Percentiles rank a stretch among this genome's conserved stretches.
phyloP scores from a whole-genome alignment of 1,140 invertebrate species.

The Drosophila sechellia region DNA sequence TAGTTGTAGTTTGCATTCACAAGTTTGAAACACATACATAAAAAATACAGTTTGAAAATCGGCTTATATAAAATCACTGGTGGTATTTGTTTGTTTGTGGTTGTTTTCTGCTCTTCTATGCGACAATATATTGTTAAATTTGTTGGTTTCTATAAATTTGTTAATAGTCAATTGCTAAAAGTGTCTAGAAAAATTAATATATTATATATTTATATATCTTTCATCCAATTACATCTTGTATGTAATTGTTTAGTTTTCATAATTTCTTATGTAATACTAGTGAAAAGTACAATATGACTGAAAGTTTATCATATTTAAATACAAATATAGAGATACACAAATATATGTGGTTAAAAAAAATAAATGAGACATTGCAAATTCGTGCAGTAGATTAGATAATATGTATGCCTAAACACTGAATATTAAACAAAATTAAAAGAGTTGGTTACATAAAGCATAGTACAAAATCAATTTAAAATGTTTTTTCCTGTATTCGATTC shows the following conservation, averaged over 20 bases:
- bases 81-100: constrained; percentile 56
- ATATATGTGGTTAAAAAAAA: constrained; percentile 30
- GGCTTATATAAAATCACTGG: constrained; percentile 79
- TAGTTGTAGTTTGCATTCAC: constrained; percentile 39
- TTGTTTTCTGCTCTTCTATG: constrained; percentile 31
- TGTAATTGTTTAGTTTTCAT: constrained; percentile 43
- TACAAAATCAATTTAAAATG: constrained; percentile 10
- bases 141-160: constrained; percentile 63
- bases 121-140: constrained; percentile 50
- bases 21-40: constrained; percentile 48
- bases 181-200: constrained; percentile 68
- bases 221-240: constrained; percentile 36
- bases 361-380: constrained; percentile 56
- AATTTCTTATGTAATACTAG: constrained; percentile 66
- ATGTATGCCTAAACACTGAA: constrained; percentile 26
- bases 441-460: constrained; percentile 3
- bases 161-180: constrained; percentile 74
- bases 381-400: constrained; percentile 33
- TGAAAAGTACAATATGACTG: constrained; percentile 73
- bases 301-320: constrained; percentile 40
- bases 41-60: constrained; percentile 67
- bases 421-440: constrained; percentile 43
- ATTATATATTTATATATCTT: constrained; percentile 52
- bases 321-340: constrained; percentile 30
- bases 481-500: constrained; percentile 49